Evolutionary conservation across 2,113 vertebrate genomes (phyloP).

Genomic region (Ophthalmolycus amberensis): DNA sequence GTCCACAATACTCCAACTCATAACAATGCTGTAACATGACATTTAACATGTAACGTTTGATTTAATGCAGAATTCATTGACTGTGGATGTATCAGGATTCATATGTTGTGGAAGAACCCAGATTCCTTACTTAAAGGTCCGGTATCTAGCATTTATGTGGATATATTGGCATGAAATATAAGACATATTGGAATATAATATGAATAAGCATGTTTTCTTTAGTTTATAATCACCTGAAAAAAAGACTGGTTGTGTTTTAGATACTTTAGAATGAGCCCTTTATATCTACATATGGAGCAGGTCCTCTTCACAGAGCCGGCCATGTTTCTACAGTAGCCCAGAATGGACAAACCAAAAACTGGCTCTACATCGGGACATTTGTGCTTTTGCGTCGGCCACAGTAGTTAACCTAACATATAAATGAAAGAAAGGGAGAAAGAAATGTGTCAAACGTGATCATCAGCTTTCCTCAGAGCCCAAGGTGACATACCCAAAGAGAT

Average conservation of each 20-base stretch:
- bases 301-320: background rate
- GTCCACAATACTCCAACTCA: conserved; percentile 45
- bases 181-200: background rate
- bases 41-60: background rate
- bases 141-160: background rate
- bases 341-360: background rate
- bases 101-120: background rate
- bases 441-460: background rate
- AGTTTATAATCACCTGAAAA: background rate
- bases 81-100: background rate
- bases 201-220: background rate
- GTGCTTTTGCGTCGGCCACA: background rate
- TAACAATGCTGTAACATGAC: conserved; percentile 35
- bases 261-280: background rate
- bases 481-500: background rate
- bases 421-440: background rate
- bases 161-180: background rate
- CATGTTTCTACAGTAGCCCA: background rate
- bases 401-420: background rate
- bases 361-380: background rate
- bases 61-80: conserved; percentile 31
- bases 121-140: background rate
- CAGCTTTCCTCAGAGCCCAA: background rate
- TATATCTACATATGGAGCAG: background rate
- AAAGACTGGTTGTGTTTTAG: background rate